These are phyloP conservation scores for Neogobius melanostomus DNA, from an alignment of 2,113 vertebrate species.

Conservation along the genomic window DNA sequence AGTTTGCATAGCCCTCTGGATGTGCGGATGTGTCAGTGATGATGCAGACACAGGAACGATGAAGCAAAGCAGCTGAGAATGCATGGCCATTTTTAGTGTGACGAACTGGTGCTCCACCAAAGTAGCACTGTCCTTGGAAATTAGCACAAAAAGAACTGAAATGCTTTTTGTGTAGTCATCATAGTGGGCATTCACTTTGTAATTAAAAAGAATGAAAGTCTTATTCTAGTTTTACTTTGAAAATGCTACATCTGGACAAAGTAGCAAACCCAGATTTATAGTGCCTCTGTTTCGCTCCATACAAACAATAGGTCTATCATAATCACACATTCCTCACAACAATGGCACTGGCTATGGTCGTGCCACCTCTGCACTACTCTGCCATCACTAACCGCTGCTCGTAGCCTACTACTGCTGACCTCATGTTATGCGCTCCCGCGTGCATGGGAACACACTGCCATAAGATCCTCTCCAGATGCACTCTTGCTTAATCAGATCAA, in stretches of 20 bases:
- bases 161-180: not conserved
- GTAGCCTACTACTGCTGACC: conserved; percentile 54
- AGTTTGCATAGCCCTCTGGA: conserved; percentile 4
- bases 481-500: not conserved
- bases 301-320: conserved; percentile 36
- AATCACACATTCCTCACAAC: conserved; percentile 66
- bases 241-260: not conserved
- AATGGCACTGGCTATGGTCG: conserved; percentile 48
- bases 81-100: conserved; percentile 12
- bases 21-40: conserved; percentile 2
- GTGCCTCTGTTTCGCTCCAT: conserved; percentile 17
- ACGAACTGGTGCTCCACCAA: conserved; percentile 26
- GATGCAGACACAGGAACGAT: conserved; percentile 25
- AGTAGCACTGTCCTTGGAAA: conserved; percentile 33
- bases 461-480: conserved; percentile 14
- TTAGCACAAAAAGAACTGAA: conserved; percentile 4
- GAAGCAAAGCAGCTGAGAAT: conserved; percentile 65
- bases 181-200: no score
- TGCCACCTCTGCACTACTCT: conserved; percentile 27
- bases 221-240: no score
- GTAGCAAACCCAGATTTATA: conserved; percentile 14
- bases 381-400: conserved; percentile 30
- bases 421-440: conserved; percentile 43
- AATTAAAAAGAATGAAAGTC: no score
- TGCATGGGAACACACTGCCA: conserved; percentile 5